A percentile compares a stretch with the other conserved stretches of the same genome.
Conservation (phyloP, 2,797 vertebrate species). For the Heliangelus exortis region DNA sequence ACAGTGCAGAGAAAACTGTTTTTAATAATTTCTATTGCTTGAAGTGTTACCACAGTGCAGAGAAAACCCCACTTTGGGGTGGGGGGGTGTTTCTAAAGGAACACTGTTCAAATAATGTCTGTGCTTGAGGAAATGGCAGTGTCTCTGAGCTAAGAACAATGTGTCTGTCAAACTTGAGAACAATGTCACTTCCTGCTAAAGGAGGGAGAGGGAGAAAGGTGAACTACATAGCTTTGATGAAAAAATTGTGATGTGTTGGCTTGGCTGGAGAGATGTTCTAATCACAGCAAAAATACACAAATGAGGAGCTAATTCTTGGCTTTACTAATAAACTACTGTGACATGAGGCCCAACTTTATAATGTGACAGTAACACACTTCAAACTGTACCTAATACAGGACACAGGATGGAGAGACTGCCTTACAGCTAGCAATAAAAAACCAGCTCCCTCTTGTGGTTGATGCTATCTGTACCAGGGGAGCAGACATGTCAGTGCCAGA, state of each 20-base stretch:
- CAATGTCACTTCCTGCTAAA: not conserved
- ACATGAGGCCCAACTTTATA: not conserved
- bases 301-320: not conserved
- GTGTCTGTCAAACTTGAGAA: not conserved
- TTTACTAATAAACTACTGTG: not conserved
- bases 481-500: conserved; percentile 96
- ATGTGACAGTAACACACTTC: not conserved
- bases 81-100: not conserved
- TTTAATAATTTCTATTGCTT: not conserved
- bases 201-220: not conserved
- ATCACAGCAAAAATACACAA: not conserved
- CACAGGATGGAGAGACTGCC: conserved; percentile 94
- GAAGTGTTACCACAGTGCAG: not conserved
- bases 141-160: not conserved
- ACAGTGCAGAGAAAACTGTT: not conserved
- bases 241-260: not conserved
- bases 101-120: not conserved
- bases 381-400: conserved; percentile 78
- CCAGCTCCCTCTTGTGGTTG: conserved; percentile 95
- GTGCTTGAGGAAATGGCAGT: not conserved
- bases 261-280: not conserved
- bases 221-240: not conserved
- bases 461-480: conserved; percentile 96
- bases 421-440: conserved; percentile 96
- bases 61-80: not conserved